Conservation (phyloP, 1,140 invertebrate genomes). For the Drosophila ogumai region DNA sequence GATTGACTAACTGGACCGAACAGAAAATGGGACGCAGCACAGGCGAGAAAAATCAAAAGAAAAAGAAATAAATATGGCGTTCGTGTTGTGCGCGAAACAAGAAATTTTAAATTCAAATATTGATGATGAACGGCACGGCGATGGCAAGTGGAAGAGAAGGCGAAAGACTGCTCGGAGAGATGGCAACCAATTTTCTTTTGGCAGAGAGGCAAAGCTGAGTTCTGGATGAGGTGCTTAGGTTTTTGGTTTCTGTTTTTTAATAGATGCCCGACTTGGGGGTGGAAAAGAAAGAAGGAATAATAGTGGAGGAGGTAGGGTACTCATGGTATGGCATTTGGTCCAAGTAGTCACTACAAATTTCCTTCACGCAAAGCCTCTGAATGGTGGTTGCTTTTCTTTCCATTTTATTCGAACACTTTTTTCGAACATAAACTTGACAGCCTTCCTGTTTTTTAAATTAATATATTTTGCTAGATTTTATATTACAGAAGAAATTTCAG, state of each 20-base stretch:
- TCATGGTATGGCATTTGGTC: background rate
- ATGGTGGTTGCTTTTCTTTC: slow-evolving; percentile 68
- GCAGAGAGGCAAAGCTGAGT: slow-evolving; percentile 4
- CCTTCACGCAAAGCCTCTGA: slow-evolving; percentile 13
- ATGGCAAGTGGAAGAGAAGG: slow-evolving; percentile 17
- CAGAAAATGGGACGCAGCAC: slow-evolving; percentile 44
- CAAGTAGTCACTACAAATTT: slow-evolving; percentile 16
- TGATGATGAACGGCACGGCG: slow-evolving; percentile 61
- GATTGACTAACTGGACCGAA: slow-evolving; percentile 29
- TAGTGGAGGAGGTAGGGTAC: background rate
- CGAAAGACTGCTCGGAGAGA: slow-evolving; percentile 20
- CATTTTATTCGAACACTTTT: slow-evolving; percentile 56
- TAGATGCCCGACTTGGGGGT: slow-evolving; percentile 8
- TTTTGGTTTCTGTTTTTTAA: slow-evolving; percentile 33
- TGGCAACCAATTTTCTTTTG: slow-evolving; percentile 50
- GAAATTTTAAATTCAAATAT: slow-evolving; percentile 82
- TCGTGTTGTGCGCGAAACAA: slow-evolving; percentile 62
- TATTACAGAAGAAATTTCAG: too few species aligned
- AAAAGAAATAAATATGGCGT: slow-evolving; percentile 80
- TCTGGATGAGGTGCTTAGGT: slow-evolving; percentile 1
- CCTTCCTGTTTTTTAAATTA: background rate
- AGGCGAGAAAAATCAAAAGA: slow-evolving; percentile 70
- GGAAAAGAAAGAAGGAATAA: background rate
- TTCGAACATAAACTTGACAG: slow-evolving; percentile 8
- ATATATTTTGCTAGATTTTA: background rate